These are phyloP conservation scores for Tiphia femorata DNA, from an alignment of 2,888 invertebrate genomes.

Conservation along the genomic window DNA sequence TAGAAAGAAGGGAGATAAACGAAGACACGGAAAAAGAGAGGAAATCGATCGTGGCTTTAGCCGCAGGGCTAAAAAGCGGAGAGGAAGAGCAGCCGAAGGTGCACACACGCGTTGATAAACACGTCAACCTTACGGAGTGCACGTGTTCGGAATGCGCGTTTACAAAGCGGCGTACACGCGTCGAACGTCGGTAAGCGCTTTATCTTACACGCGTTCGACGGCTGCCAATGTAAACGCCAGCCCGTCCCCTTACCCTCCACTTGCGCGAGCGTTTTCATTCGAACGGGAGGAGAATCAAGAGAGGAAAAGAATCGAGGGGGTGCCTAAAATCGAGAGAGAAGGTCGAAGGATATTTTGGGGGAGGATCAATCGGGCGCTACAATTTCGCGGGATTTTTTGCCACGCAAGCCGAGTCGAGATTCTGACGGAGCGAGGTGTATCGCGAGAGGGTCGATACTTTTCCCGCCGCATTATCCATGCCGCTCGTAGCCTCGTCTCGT, in stretches of 20 bases:
- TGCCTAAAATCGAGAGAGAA: no score
- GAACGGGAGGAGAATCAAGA: background rate
- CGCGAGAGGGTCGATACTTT: slow-evolving; percentile 41
- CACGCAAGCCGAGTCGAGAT: no score
- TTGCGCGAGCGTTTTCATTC: background rate
- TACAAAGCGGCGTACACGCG: slow-evolving; percentile 48
- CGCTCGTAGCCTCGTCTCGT: slow-evolving; percentile 20
- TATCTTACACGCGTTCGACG: slow-evolving; percentile 55
- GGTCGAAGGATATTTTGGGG: no score
- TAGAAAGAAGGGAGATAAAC: slow-evolving; percentile 1
- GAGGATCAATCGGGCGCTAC: no score
- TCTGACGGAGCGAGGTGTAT: no score
- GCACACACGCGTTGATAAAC: slow-evolving; percentile 42
- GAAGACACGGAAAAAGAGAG: background rate
- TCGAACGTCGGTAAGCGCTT: slow-evolving; percentile 45
- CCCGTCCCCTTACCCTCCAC: slow-evolving; percentile 12
- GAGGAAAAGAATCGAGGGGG: background rate
- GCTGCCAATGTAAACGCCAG: slow-evolving; percentile 46
- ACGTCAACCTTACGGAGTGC: slow-evolving; percentile 45
- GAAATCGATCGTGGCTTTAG: slow-evolving; percentile 12
- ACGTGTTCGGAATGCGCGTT: slow-evolving; percentile 48
- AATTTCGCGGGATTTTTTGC: no score
- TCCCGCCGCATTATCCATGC: slow-evolving; percentile 29
- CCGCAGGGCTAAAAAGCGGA: slow-evolving; percentile 13
- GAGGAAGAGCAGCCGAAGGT: slow-evolving; percentile 5